phyloP scores from a whole-genome alignment of 2,888 invertebrate genomes.

The Palloptera scutellata region DNA sequence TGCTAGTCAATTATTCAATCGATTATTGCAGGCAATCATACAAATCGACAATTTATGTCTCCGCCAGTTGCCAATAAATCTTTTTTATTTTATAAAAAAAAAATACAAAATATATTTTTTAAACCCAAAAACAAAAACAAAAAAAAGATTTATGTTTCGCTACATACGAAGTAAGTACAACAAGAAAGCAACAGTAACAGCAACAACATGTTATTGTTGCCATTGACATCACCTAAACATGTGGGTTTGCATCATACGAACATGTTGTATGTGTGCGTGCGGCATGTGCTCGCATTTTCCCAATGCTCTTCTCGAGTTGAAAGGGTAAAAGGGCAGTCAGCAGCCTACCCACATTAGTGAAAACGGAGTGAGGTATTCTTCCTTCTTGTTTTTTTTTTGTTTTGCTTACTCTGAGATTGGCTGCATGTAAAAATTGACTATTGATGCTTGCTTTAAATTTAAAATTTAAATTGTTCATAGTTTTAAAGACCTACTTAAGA shows the following conservation, averaged over 20 bases:
- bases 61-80: slow-evolving; percentile 58
- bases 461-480: too few species aligned
- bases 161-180: too few species aligned
- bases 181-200: slow-evolving; percentile 11
- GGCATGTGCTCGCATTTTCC: background rate
- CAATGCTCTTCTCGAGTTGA: background rate
- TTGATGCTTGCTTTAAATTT: too few species aligned
- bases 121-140: slow-evolving; percentile 31
- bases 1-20: slow-evolving; percentile 51
- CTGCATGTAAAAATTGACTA: too few species aligned
- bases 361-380: slow-evolving; percentile 10
- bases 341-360: background rate
- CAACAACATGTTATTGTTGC: slow-evolving; percentile 31
- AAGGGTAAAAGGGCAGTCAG: background rate
- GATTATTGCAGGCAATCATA: slow-evolving; percentile 63
- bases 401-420: too few species aligned
- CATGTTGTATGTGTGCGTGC: slow-evolving; percentile 8
- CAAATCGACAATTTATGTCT: slow-evolving; percentile 61
- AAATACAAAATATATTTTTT: slow-evolving; percentile 26
- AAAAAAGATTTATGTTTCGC: slow-evolving; percentile 18
- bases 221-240: slow-evolving; percentile 42
- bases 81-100: slow-evolving; percentile 41
- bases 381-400: background rate
- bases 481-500: too few species aligned
- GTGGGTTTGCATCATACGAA: slow-evolving; percentile 42